phyloP scores from a whole-genome alignment of 1,140 invertebrate species.

The Caerostris darwini region DNA sequence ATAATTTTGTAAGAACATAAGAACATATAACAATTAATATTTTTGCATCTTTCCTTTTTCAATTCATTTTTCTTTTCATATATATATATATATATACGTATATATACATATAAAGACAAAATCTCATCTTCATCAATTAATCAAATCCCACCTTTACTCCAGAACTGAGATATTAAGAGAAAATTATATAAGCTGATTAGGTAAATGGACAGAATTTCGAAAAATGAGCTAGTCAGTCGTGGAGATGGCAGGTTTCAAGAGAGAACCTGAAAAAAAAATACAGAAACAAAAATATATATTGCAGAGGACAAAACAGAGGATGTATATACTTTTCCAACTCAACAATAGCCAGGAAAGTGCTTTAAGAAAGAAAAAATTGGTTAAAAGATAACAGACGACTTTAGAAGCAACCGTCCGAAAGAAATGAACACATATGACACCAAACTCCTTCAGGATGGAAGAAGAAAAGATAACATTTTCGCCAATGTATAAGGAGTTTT shows the following conservation, averaged over 20 bases:
- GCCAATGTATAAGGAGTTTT: background rate
- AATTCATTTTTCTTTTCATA: too few relatives aligned
- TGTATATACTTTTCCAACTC: background rate
- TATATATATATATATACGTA: too few relatives aligned
- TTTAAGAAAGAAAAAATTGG: background rate
- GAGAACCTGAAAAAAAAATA: too few relatives aligned
- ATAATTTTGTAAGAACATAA: too few relatives aligned
- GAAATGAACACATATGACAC: conserved; percentile 40
- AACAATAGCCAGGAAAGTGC: conserved; percentile 42
- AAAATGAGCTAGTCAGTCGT: conserved; percentile 18
- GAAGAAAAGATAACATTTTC: conserved; percentile 6
- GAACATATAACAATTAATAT: too few relatives aligned
- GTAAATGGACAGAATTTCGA: background rate
- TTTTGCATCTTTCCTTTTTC: too few relatives aligned
- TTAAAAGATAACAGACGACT: conserved; percentile 48
- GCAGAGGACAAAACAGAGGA: background rate
- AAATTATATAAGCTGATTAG: background rate
- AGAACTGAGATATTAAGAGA: too few relatives aligned
- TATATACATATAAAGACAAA: too few relatives aligned
- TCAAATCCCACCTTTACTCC: too few relatives aligned
- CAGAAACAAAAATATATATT: background rate
- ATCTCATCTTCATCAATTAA: too few relatives aligned
- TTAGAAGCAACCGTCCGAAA: background rate
- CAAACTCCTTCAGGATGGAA: conserved; percentile 45
- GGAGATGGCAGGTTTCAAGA: background rate